These are phyloP conservation scores for Xanthorhoe spadicearia DNA, from an alignment of 2,888 invertebrate species.

Conservation along the genomic window DNA sequence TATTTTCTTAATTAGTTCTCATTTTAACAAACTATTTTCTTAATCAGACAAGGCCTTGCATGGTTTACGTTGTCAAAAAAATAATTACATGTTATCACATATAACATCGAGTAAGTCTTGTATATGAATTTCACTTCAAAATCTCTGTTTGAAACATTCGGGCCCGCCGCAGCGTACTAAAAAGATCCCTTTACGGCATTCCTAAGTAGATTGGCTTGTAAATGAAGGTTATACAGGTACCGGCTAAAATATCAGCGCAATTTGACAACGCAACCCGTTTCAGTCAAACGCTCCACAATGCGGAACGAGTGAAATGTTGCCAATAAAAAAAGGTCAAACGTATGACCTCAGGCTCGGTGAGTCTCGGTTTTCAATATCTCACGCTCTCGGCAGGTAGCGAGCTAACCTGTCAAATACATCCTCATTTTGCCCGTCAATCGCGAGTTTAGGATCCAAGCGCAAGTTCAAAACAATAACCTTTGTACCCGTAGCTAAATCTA, in stretches of 20 bases:
- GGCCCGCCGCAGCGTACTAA: constrained; percentile 49
- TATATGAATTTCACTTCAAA: constrained; percentile 38
- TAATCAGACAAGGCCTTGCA: neutral
- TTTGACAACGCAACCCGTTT: constrained; percentile 75
- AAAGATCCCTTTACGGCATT: constrained; percentile 60
- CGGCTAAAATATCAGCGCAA: constrained; percentile 71
- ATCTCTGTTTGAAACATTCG: constrained; percentile 45
- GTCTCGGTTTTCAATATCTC: constrained; percentile 80
- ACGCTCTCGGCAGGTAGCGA: constrained; percentile 62
- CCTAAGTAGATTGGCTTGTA: constrained; percentile 60
- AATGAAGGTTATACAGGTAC: constrained; percentile 65
- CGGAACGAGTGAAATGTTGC: constrained; percentile 79
- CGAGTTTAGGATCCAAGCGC: constrained; percentile 51
- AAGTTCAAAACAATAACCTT: constrained; percentile 50
- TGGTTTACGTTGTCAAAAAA: constrained; percentile 8
- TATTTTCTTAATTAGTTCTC: neutral
- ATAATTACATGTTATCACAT: constrained; percentile 28
- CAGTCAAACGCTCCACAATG: constrained; percentile 73
- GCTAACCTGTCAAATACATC: constrained; percentile 65
- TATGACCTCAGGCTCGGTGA: constrained; percentile 69
- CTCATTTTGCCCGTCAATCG: constrained; percentile 73
- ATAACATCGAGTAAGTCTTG: constrained; percentile 33
- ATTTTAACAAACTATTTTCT: neutral
- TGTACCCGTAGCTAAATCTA: constrained; percentile 41
- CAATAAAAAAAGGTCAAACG: constrained; percentile 80